These are phyloP conservation scores for Bombylius discolor DNA, from an alignment of 2,888 invertebrate species.

Conservation along the genomic window DNA sequence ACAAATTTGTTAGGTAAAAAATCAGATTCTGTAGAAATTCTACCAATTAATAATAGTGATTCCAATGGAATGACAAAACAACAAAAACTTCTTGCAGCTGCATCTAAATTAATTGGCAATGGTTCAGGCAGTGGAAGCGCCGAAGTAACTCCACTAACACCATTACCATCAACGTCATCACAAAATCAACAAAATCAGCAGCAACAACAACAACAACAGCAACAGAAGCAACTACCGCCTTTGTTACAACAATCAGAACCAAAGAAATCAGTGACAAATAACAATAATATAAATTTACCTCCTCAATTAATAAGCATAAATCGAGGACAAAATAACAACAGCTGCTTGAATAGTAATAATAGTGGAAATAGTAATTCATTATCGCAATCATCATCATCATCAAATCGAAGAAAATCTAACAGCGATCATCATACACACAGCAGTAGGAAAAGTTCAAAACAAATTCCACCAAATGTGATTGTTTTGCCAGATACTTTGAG, in stretches of 20 bases:
- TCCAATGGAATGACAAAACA: slow-evolving; percentile 24
- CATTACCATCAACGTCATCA: background rate
- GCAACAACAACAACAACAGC: slow-evolving; percentile 32
- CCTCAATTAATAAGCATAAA: slow-evolving; percentile 17
- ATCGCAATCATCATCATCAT: slow-evolving; percentile 7
- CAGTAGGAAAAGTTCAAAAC: background rate
- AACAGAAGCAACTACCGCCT: slow-evolving; percentile 30
- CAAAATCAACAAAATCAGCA: background rate
- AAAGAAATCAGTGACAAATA: slow-evolving; percentile 14
- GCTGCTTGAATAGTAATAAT: background rate
- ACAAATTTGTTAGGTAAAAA: slow-evolving; percentile 23
- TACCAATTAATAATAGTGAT: slow-evolving; percentile 20
- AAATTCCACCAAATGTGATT: slow-evolving; percentile 28
- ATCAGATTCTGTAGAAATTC: slow-evolving; percentile 25
- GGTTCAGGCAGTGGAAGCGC: background rate
- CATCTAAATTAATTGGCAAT: slow-evolving; percentile 25
- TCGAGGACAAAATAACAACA: background rate
- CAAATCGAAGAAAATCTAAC: slow-evolving; percentile 20
- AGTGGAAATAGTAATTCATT: background rate
- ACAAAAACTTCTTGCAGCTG: slow-evolving; percentile 29
- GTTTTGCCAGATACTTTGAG: slow-evolving; percentile 31
- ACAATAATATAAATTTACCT: slow-evolving; percentile 7
- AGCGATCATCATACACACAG: slow-evolving; percentile 15
- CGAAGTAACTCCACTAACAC: slow-evolving; percentile 7
- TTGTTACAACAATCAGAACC: background rate